Percentiles rank a stretch among this genome's conserved stretches.
These are phyloP conservation scores for Pterocles orientalis DNA, from an alignment of 2,113 vertebrate genomes.

Conservation along the genomic window DNA sequence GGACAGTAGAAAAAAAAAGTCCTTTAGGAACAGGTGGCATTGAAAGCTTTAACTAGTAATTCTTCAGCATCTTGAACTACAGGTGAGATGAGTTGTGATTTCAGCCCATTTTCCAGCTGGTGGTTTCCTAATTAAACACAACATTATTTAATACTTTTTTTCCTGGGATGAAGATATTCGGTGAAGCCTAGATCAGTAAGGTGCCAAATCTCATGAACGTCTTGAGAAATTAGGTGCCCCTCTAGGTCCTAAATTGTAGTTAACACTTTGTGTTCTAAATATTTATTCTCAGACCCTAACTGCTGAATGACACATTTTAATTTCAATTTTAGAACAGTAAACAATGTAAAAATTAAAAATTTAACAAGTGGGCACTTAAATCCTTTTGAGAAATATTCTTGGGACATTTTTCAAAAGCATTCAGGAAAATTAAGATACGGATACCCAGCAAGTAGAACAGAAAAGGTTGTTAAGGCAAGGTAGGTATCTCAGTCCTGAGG, in stretches of 20 bases:
- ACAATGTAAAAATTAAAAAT: not conserved
- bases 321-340: not conserved
- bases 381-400: not conserved
- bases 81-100: not conserved
- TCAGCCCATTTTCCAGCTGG: not conserved
- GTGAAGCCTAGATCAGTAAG: not conserved
- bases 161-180: not conserved
- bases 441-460: not conserved
- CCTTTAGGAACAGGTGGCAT: not conserved
- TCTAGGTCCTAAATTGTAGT: not conserved
- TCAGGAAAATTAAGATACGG: not conserved
- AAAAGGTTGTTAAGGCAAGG: not conserved
- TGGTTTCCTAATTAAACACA: not conserved
- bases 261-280: not conserved
- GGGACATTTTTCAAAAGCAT: not conserved
- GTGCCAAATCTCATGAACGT: not conserved
- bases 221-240: not conserved
- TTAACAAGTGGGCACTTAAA: not conserved
- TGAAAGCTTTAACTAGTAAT: not conserved
- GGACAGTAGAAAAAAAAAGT: not conserved
- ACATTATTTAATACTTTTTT: not conserved
- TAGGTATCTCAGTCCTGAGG: not conserved
- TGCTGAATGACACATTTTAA: not conserved
- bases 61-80: not conserved
- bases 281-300: not conserved